Base-by-base conservation (phyloP, 64 coral and sea anemone genomes). In the Platygyra sinensis region DNA sequence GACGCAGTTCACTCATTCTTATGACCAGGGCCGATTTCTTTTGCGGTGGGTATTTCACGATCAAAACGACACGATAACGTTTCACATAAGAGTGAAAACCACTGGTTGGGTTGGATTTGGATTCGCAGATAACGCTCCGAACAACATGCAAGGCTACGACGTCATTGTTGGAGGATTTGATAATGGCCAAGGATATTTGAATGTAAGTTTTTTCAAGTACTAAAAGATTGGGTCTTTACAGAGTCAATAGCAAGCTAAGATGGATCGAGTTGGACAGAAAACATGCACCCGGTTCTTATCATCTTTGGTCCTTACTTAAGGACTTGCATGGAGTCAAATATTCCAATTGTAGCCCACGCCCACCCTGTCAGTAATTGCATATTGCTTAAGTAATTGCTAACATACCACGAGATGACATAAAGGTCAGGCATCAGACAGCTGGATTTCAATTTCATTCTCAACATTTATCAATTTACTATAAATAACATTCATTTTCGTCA, bases 41-140 rank as follows among this genome's bases (percentile, higher is more conserved):
- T 19, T 80, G 1, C 72, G 17, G 2, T 92, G 91, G 91, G 55
- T 31, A 73, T 92, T 87, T 79, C 78, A 92, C 31, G 62, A 42
- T 38, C 31, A 86, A 49, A 72, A 29, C 0, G 84, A 92, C 83
- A 87, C 32, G 13, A 33, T 92, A 10, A 17, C 52, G 9, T 80
- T 55, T 29, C 65, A 87, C 2, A 19, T 87, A 11, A 78, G 39
- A 59, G 91, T 60, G 1, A 42, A 38, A 42, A 87, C 91, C 6
- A 24, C 67, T 39, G 83, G 91, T 39, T 92, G 91, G 91, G 64
- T 92, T 8, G 91, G 91, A 25, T 82, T 89, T 83, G 92, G 92
- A 22, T 64, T 93, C 28, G 86, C 67, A 25, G 19, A 64, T 10
- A 32, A 2, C 9, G 38, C 20, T 28, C 69, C 87, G 28, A 75